Conservation (phyloP, 2,113 vertebrate genomes). For the Sylvia atricapilla region DNA sequence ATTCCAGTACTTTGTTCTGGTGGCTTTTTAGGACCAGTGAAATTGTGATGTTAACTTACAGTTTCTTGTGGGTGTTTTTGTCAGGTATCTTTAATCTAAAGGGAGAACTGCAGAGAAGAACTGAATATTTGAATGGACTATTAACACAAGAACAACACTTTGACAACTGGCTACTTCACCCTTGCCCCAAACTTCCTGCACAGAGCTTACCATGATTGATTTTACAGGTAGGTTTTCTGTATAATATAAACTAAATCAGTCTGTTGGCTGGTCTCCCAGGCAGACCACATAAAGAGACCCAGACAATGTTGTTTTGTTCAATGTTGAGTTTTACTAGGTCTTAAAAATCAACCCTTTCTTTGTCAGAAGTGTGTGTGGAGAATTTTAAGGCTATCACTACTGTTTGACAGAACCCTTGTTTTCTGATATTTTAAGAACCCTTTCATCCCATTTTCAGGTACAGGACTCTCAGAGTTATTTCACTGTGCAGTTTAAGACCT, state of each 20-base stretch:
- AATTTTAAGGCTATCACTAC: neutral
- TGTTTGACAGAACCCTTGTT: neutral
- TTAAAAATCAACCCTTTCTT: neutral
- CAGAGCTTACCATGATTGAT: slow-evolving; percentile 8
- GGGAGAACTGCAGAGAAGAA: neutral
- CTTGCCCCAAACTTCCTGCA: neutral
- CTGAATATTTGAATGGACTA: neutral
- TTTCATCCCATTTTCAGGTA: neutral
- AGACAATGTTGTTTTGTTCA: neutral
- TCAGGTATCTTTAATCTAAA: neutral
- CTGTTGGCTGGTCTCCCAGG: neutral
- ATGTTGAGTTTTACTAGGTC: neutral
- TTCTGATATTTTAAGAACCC: neutral
- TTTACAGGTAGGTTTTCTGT: slow-evolving; percentile 37
- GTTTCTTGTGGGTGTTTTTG: neutral
- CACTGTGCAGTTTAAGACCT: neutral
- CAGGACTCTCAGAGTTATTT: neutral
- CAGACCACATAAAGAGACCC: neutral
- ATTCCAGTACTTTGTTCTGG: neutral
- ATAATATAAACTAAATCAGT: neutral
- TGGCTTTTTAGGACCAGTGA: neutral
- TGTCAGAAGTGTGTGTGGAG: neutral
- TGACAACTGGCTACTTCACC: neutral
- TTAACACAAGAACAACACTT: neutral
- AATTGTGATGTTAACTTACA: neutral